Evolutionary conservation across 2,113 vertebrate genomes (phyloP), one percentile per base, ranked within the genome.

Genomic region (Montifringilla adamsi): DNA sequence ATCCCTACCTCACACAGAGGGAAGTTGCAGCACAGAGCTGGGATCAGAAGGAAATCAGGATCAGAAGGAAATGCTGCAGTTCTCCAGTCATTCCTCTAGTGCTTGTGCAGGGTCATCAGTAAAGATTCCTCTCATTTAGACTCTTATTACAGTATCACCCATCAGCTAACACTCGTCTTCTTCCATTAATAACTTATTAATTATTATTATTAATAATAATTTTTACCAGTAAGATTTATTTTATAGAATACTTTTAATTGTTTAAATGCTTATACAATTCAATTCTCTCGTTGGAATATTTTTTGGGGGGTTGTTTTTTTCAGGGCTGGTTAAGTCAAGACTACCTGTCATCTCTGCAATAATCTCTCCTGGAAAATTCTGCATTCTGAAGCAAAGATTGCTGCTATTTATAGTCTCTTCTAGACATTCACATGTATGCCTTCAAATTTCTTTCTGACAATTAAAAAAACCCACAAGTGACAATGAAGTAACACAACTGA

Each of bases 401-500:
- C 98, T 98, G 56, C 96, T 98, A 93, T 99, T 98, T 91, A 98
- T 98, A 27, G 97, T 98, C 96, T 98, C 98, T 90, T 99, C 98
- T 39, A 98, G 95, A 28, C 93, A 95, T 66, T 99, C 98, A 31
- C 97, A 96, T 9, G 87, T 95, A 2, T 68, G 19, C 30, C 97
- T 98, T 93, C 97, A 93, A 47, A 97, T 97, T 75, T 95, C 95
- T 95, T 98, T 98, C 98, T 98, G 75, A 77, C 88, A 93, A 84
- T 92, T 55, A 60, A 80, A 93, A 86, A 91, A 93, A 79, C n/a
- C 28, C 31, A 46, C 17, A 76, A 33, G 33, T 73, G 46, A 94
- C 26, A 94, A 63, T 10, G 9, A 62, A 60, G 3, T 41, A 60
- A 44, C 28, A 59, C 10, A 89, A 46, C 16, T n/a, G 39, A 30